A percentile compares a stretch with the other conserved stretches of the same genome.
These are phyloP conservation scores for Heliconius ismenius DNA, from an alignment of 2,888 invertebrate genomes.

Conservation along the genomic window DNA sequence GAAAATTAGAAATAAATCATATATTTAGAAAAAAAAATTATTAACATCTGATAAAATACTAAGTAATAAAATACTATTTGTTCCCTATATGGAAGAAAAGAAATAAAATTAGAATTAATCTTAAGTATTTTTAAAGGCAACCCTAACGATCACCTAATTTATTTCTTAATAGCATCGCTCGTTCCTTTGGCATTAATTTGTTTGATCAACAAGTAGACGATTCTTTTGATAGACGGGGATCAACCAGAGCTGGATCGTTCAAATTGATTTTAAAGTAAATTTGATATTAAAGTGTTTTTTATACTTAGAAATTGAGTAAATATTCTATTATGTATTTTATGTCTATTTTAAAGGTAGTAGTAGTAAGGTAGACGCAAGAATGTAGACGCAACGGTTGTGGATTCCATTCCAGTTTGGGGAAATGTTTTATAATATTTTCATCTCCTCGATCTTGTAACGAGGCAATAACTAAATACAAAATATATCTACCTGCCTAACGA, in stretches of 20 bases:
- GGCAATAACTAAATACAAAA: no score
- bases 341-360: no score
- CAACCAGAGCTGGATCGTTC: conserved; percentile 11
- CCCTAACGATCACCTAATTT: conserved; percentile 70
- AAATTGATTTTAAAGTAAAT: background rate
- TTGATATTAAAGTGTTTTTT: background rate
- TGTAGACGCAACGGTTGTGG: no score
- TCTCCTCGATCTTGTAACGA: no score
- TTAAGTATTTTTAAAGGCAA: conserved; percentile 46
- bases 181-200: conserved; percentile 65
- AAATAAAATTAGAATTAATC: background rate
- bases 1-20: no score
- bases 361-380: no score
- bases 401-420: no score
- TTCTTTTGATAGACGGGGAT: conserved; percentile 47
- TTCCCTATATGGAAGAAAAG: conserved; percentile 2
- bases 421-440: no score
- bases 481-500: no score
- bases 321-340: no score
- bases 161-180: conserved; percentile 74
- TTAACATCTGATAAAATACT: no score
- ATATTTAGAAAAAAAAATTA: no score
- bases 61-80: background rate
- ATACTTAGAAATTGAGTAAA: background rate
- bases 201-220: conserved; percentile 65